Evolutionary conservation across 2,113 vertebrate species (phyloP), one percentile per base, ranked within the genome.

Genomic region (Anas platyrhynchos): DNA sequence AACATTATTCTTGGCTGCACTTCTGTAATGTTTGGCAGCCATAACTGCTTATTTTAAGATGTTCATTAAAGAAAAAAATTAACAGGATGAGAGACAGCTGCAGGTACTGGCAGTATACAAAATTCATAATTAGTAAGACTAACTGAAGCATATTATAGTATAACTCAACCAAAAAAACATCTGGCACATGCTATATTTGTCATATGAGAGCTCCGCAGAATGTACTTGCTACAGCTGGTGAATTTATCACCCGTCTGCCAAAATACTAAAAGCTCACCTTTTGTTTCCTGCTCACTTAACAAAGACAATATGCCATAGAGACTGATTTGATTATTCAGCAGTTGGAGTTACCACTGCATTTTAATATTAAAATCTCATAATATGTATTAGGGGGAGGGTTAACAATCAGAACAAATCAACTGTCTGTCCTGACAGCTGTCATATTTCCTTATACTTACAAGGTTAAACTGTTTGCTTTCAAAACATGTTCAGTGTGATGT

Each of bases 91-190:
- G 95, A 97, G 97, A 96, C 98, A 98, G 97, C 97, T 98, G 98
- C 97, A 98, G 98, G 97, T 98, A 98, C 95, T 97, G 93, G 95
- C 97, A 98, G 77, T 97, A 96, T 97, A 97, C 93, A 97, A 97
- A 98, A 98, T 97, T 86, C 89, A 23, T 97, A 97, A 98, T 98
- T 98, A 96, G 97, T 97, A 94, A 96, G 97, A 97, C 96, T 98
- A 98, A 97, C 96, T 98, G 97, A 97, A 97, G 97, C 98, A 97
- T 98, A 96, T 97, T 98, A 97, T 84, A 76, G 91, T 96, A 93
- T 97, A 97, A 98, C 96, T 98, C 95, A 97, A 93, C 85, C 56
- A 86, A 52, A 98, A 85, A 98, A 97, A 97, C 96, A 98, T 97
- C 98, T 98, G 98, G 98, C 96, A 97, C 75, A 48, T 92, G 92